phyloP scores from a whole-genome alignment of 2,113 vertebrate species.

The Hypanus sabinus region DNA sequence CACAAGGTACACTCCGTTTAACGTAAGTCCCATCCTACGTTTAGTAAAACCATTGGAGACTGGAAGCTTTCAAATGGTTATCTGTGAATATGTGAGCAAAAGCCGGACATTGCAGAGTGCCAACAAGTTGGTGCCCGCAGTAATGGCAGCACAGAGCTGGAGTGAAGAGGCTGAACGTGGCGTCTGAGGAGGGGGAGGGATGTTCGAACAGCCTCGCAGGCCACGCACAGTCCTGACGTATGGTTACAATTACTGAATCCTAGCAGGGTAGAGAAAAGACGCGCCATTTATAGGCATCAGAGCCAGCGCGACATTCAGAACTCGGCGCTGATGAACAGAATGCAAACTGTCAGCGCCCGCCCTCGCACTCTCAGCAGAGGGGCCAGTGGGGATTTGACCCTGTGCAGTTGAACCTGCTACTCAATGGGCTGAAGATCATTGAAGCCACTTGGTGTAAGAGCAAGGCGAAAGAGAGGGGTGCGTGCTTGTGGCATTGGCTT shows the following conservation, averaged over 20 bases:
- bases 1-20: conserved; percentile 83
- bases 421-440: background rate
- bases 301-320: conserved; percentile 46
- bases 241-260: conserved; percentile 58
- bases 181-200: conserved; percentile 60
- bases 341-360: conserved; percentile 30
- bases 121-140: conserved; percentile 61
- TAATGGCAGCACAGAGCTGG: conserved; percentile 46
- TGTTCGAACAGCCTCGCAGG: conserved; percentile 67
- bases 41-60: conserved; percentile 83
- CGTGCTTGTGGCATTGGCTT: background rate
- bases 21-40: conserved; percentile 94
- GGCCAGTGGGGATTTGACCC: background rate
- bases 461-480: background rate
- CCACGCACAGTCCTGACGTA: conserved; percentile 73
- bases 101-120: conserved; percentile 72
- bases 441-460: background rate
- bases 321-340: conserved; percentile 41
- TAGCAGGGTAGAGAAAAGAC: conserved; percentile 44
- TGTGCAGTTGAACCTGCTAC: background rate
- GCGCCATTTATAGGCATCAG: conserved; percentile 59
- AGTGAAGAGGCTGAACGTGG: background rate
- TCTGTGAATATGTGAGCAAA: conserved; percentile 66
- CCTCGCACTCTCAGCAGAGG: conserved; percentile 42
- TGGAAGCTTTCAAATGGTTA: conserved; percentile 72